Evolutionary conservation across 2,888 invertebrate genomes (phyloP).

Genomic region (Cordylochernes scorpioides): DNA sequence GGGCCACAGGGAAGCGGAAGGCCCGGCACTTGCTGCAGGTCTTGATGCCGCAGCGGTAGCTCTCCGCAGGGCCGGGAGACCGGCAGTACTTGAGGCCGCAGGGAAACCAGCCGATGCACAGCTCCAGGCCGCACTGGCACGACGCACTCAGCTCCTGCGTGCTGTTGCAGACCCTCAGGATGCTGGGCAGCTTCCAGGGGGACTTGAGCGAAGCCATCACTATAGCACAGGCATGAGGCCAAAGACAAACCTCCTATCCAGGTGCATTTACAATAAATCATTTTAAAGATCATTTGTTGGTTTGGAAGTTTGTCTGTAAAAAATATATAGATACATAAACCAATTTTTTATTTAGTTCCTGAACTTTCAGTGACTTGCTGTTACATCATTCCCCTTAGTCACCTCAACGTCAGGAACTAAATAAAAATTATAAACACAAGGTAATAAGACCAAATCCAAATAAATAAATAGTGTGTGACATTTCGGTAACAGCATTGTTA

Average conservation of each 20-base stretch:
- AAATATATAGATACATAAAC: no score
- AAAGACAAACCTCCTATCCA: slow-evolving; percentile 13
- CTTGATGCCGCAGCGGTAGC: slow-evolving; percentile 78
- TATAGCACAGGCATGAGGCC: no score
- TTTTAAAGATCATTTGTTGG: no score
- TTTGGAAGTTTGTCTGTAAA: no score
- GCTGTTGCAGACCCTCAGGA: slow-evolving; percentile 23
- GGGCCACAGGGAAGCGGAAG: slow-evolving; percentile 55
- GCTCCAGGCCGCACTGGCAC: slow-evolving; percentile 58
- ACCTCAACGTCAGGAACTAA: no score
- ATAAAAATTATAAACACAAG: no score
- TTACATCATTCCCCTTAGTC: no score
- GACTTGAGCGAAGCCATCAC: slow-evolving; percentile 35
- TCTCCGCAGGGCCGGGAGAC: slow-evolving; percentile 33
- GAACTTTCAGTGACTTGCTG: no score
- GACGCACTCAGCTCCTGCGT: slow-evolving; percentile 23
- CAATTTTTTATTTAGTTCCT: no score
- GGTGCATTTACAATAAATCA: slow-evolving; percentile 17
- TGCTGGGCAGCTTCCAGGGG: slow-evolving; percentile 42
- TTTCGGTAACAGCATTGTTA: no score
- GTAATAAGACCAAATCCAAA: no score
- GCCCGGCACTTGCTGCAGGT: slow-evolving; percentile 71
- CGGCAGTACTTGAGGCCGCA: slow-evolving; percentile 85
- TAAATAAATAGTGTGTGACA: no score
- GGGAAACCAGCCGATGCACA: slow-evolving; percentile 82